These are phyloP conservation scores for Cosmorhoe ocellata DNA, from an alignment of 2,888 invertebrate species.

Conservation along the genomic window DNA sequence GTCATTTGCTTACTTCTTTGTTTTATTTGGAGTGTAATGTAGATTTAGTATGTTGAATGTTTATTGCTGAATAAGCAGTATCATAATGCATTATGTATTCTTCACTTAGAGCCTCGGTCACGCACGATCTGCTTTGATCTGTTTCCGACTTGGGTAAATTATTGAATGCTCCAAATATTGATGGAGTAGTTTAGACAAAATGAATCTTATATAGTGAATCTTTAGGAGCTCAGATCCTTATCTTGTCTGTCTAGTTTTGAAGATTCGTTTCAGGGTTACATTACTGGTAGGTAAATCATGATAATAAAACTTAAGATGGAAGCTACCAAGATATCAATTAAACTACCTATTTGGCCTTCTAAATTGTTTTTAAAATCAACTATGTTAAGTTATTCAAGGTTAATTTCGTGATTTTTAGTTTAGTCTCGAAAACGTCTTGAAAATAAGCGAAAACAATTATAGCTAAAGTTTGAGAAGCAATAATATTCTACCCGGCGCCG, in stretches of 20 bases:
- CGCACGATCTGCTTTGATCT: conserved; percentile 59
- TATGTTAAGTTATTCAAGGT: conserved; percentile 22
- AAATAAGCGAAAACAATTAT: too few species aligned
- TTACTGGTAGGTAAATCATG: too few species aligned
- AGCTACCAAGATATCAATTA: background rate
- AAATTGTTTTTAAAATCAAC: background rate
- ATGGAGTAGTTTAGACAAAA: conserved; percentile 2
- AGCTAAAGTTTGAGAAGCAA: too few species aligned
- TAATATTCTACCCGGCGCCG: too few species aligned
- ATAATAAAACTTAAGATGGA: too few species aligned
- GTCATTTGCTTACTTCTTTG: background rate
- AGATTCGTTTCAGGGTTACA: too few species aligned
- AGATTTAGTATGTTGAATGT: conserved; percentile 13
- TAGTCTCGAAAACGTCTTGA: background rate
- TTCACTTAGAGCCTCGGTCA: conserved; percentile 51
- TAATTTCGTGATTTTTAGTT: conserved; percentile 16
- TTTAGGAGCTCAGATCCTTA: too few species aligned
- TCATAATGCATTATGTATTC: conserved; percentile 38
- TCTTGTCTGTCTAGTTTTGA: too few species aligned
- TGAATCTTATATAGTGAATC: background rate
- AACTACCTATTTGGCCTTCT: conserved; percentile 16
- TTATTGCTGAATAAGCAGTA: conserved; percentile 24
- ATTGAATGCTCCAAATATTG: conserved; percentile 30
- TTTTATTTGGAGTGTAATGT: conserved; percentile 15
- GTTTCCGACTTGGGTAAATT: conserved; percentile 45